Percentiles rank a stretch among this genome's conserved stretches.
Conservation (phyloP, 1,140 invertebrate genomes). For the Lucilia sericata region DNA sequence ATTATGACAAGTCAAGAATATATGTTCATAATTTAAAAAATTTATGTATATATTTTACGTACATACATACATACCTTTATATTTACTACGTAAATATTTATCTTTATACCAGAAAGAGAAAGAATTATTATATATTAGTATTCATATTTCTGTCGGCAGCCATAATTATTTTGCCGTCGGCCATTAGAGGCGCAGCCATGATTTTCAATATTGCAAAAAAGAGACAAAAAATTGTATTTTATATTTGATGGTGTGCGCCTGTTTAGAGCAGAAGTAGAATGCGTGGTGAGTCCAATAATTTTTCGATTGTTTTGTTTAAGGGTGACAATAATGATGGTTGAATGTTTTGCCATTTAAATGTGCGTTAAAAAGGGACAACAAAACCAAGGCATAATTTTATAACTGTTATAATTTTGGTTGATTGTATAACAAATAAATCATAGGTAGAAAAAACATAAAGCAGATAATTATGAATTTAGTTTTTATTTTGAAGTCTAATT, state of each 20-base stretch:
- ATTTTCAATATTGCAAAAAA: neutral
- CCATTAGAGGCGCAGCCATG: neutral
- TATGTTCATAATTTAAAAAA: neutral
- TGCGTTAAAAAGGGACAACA: neutral
- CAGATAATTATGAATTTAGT: neutral
- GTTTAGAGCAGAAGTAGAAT: neutral
- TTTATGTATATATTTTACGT: too few relatives aligned
- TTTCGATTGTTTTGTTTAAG: neutral
- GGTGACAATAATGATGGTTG: neutral
- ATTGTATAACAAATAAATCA: neutral
- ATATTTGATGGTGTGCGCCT: neutral
- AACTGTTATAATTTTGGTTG: neutral
- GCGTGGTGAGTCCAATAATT: neutral
- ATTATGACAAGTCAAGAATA: neutral
- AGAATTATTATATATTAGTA: too few relatives aligned
- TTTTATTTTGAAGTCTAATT: neutral
- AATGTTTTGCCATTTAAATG: neutral
- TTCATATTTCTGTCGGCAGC: neutral
- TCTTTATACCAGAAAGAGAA: too few relatives aligned
- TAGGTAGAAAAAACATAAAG: neutral
- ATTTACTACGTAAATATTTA: too few relatives aligned
- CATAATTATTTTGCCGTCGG: constrained; percentile 4
- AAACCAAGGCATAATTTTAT: neutral
- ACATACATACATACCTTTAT: too few relatives aligned
- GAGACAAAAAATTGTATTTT: neutral